A percentile compares a stretch with the other conserved stretches of the same genome.
Evolutionary conservation across 1,140 invertebrate species (phyloP).

Genomic region (Drosophila pruinosa): DNA sequence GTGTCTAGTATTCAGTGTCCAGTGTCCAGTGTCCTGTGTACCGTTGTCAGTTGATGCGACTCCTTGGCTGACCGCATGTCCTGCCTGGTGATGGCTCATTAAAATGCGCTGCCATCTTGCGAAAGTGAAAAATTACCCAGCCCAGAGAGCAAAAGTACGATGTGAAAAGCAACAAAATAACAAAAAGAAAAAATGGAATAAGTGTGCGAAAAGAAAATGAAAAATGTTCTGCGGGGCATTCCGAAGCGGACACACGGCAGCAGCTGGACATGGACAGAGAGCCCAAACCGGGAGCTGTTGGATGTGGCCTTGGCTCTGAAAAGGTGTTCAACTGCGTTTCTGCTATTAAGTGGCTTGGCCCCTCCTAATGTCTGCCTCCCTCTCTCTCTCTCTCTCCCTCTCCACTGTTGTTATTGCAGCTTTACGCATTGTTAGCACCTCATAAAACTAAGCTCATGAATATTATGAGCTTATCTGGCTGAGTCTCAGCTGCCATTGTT

Average conservation of each 20-base stretch:
- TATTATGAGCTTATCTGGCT: conserved; percentile 65
- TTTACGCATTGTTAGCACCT: conserved; percentile 79
- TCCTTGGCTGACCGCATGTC: conserved; percentile 20
- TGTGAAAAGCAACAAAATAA: conserved; percentile 17
- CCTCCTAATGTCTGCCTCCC: not conserved
- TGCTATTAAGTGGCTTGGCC: conserved; percentile 29
- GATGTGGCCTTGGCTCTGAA: conserved; percentile 2
- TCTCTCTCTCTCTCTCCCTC: not conserved
- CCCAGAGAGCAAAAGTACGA: conserved; percentile 28
- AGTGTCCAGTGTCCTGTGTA: not conserved
- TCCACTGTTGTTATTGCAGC: conserved; percentile 45
- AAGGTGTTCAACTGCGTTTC: conserved; percentile 56
- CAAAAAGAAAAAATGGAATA: conserved; percentile 6
- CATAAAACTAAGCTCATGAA: conserved; percentile 78
- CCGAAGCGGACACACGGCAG: conserved; percentile 16
- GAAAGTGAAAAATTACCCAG: conserved; percentile 79
- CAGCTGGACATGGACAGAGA: not conserved
- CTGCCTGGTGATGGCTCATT: conserved; percentile 58
- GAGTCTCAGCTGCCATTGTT: conserved; percentile 2
- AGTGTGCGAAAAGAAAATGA: conserved; percentile 41
- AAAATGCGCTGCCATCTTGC: conserved; percentile 80
- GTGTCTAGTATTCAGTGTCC: conserved; percentile 15
- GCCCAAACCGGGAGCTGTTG: not conserved
- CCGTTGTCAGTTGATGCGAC: conserved; percentile 17
- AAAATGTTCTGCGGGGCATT: conserved; percentile 51